phyloP scores from a whole-genome alignment of 2,797 vertebrate genomes.

The Tragopan temminckii region DNA sequence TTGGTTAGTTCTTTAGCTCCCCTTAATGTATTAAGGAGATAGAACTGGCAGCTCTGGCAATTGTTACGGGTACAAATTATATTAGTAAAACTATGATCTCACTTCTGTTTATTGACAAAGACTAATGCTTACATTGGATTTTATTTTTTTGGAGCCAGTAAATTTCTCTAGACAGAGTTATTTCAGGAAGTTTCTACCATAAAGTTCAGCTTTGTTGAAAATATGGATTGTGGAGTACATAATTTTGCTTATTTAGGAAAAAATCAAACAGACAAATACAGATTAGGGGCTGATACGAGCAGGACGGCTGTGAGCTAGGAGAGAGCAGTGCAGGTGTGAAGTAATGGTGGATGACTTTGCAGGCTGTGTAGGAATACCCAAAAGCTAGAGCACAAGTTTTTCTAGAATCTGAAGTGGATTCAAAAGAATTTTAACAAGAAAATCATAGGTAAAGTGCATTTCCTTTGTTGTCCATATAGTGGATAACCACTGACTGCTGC shows the following conservation, averaged over 20 bases:
- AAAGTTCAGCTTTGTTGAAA: background rate
- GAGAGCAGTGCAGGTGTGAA: background rate
- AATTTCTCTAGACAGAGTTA: background rate
- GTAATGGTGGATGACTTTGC: background rate
- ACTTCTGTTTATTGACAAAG: background rate
- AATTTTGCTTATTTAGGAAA: background rate
- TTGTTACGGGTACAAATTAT: background rate
- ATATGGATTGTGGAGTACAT: background rate
- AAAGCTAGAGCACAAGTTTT: background rate
- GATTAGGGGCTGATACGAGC: background rate
- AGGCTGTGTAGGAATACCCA: background rate
- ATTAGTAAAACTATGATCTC: background rate
- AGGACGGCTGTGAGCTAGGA: background rate
- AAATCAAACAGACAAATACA: accelerated
- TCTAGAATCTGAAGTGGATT: background rate
- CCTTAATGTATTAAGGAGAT: background rate
- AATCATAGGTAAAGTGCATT: background rate
- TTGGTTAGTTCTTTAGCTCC: background rate
- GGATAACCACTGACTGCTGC: background rate
- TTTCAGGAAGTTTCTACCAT: background rate
- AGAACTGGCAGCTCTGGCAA: background rate
- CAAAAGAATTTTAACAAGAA: background rate
- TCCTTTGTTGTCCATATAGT: background rate
- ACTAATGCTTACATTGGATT: background rate
- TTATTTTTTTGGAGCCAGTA: background rate